phyloP scores from a whole-genome alignment of 2,797 vertebrate genomes.

The Strix occidentalis region DNA sequence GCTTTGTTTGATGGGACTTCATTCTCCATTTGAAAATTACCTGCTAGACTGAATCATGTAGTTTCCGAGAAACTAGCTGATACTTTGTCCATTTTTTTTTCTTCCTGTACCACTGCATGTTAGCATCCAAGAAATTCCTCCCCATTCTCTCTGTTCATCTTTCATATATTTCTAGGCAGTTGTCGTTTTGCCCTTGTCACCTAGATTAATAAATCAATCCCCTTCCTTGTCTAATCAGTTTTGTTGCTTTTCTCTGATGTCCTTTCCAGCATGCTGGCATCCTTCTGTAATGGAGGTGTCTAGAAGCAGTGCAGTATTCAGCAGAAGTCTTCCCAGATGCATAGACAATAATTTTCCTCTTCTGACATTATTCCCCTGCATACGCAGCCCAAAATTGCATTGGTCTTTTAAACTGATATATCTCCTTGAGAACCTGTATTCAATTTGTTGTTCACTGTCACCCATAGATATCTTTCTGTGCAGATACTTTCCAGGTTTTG shows the following conservation, averaged over 20 bases:
- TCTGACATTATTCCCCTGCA: neutral
- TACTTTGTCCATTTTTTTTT: neutral
- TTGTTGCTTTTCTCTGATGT: neutral
- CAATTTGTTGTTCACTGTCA: conserved; percentile 10
- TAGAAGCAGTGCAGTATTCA: neutral
- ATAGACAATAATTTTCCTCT: neutral
- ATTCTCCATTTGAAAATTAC: neutral
- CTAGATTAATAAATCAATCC: neutral
- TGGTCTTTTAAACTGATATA: neutral
- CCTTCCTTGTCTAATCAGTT: neutral
- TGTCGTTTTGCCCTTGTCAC: neutral
- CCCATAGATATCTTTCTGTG: neutral
- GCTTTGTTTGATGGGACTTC: neutral
- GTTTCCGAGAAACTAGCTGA: neutral
- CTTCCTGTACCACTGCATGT: neutral
- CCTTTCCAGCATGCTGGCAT: neutral
- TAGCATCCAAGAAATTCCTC: neutral
- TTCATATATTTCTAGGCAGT: neutral
- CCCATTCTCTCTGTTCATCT: neutral
- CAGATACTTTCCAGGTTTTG: conserved; percentile 45
- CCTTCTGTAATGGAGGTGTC: neutral
- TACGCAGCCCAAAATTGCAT: neutral
- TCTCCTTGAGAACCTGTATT: neutral
- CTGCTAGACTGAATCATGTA: neutral
- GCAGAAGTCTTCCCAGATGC: neutral